Evolutionary conservation across 2,113 vertebrate genomes (phyloP).

Genomic region (Nanorana parkeri): DNA sequence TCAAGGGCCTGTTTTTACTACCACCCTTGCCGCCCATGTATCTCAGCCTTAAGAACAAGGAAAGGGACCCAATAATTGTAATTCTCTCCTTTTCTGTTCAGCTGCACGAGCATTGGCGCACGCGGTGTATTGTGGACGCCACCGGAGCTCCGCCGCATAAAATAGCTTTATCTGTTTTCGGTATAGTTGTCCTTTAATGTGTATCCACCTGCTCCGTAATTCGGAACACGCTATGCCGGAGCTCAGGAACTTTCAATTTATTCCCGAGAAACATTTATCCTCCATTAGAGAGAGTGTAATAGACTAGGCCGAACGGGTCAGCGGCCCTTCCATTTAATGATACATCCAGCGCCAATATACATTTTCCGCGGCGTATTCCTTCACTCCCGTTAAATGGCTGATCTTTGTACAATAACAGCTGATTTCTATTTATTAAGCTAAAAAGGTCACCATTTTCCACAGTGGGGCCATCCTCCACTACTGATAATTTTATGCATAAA

Average conservation of each 20-base stretch:
- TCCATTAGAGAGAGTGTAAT: conserved; percentile 82
- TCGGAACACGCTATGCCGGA: neutral
- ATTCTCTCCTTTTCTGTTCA: no score
- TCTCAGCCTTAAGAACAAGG: no score
- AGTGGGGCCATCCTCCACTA: conserved; percentile 90
- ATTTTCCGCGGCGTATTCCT: conserved; percentile 76
- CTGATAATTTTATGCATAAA: conserved; percentile 99
- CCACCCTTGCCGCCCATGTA: no score
- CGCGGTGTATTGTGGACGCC: no score
- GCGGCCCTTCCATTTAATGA: conserved; percentile 80
- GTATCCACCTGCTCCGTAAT: neutral
- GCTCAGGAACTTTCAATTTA: conserved; percentile 31
- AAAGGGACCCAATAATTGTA: no score
- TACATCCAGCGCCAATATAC: conserved; percentile 80
- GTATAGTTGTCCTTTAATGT: neutral
- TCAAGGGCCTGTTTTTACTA: no score
- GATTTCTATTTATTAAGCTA: conserved; percentile 97
- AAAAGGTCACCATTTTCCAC: conserved; percentile 98
- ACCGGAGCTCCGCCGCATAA: no score
- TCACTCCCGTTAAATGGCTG: conserved; percentile 80
- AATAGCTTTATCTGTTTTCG: no score
- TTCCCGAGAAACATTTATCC: conserved; percentile 30
- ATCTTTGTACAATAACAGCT: conserved; percentile 84
- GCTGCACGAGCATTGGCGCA: no score
- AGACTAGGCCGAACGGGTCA: conserved; percentile 78